Evolutionary conservation across 2,797 vertebrate species (phyloP).

Genomic region (Enteromius argenteus): DNA sequence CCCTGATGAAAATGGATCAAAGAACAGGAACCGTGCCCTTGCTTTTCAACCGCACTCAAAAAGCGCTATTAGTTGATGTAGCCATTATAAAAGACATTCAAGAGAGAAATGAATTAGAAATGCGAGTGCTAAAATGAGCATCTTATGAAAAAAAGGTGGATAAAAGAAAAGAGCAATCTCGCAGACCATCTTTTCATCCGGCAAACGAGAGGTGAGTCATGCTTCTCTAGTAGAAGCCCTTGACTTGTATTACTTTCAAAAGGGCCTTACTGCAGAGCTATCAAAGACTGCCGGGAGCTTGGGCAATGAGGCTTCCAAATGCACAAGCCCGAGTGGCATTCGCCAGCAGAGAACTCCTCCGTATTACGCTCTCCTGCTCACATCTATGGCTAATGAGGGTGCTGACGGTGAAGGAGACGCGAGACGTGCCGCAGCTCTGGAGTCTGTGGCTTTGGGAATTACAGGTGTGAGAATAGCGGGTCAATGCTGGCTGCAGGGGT

Average conservation of each 20-base stretch:
- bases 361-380: conserved; percentile 48
- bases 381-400: conserved; percentile 56
- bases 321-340: conserved; percentile 48
- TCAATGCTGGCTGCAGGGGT: conserved; percentile 47
- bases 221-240: conserved; percentile 60
- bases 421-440: conserved; percentile 20
- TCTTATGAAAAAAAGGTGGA: conserved; percentile 38
- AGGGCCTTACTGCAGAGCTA: conserved; percentile 60
- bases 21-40: conserved; percentile 45
- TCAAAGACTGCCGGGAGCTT: conserved; percentile 58
- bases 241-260: conserved; percentile 64
- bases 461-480: conserved; percentile 48
- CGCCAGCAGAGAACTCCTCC: conserved; percentile 51
- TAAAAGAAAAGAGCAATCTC: conserved; percentile 56
- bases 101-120: conserved; percentile 54
- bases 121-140: conserved; percentile 53
- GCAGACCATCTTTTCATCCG: conserved; percentile 64
- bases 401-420: conserved; percentile 47
- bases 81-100: conserved; percentile 52
- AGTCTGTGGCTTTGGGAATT: conserved; percentile 43
- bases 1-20: conserved; percentile 47
- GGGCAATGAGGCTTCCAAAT: conserved; percentile 57
- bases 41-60: conserved; percentile 55
- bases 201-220: conserved; percentile 63
- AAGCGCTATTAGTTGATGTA: conserved; percentile 54